phyloP scores from a whole-genome alignment of 1,140 invertebrate genomes.

The Papilio polyxenes region DNA sequence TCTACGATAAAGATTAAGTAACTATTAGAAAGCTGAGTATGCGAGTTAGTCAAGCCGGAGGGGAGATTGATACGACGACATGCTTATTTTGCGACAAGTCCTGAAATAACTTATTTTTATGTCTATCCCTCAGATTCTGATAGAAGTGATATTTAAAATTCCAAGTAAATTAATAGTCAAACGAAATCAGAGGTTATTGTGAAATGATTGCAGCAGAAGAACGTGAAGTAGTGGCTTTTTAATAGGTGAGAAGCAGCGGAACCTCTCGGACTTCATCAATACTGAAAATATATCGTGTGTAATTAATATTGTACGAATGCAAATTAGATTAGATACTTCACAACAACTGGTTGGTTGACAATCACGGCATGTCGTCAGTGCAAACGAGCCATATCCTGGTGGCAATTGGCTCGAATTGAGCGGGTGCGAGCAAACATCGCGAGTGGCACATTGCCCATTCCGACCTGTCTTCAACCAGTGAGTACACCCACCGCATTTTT shows the following conservation, averaged over 20 bases:
- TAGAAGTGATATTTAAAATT: too few species aligned
- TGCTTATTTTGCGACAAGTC: too few species aligned
- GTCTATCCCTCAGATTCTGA: too few species aligned
- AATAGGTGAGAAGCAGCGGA: background rate
- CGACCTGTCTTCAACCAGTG: conserved; percentile 48
- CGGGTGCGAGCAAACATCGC: conserved; percentile 50
- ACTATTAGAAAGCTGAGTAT: too few species aligned
- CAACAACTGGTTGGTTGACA: conserved; percentile 45
- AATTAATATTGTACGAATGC: conserved; percentile 3
- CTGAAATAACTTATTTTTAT: too few species aligned
- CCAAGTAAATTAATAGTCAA: too few species aligned
- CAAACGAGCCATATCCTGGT: conserved; percentile 71
- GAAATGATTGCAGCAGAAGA: background rate
- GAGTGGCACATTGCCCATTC: conserved; percentile 40
- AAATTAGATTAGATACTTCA: conserved; percentile 37
- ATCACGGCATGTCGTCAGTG: conserved; percentile 61
- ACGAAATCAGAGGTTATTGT: background rate
- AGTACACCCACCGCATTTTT: conserved; percentile 46
- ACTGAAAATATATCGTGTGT: background rate
- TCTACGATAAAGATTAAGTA: too few species aligned
- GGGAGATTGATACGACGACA: too few species aligned
- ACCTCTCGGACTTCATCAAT: background rate
- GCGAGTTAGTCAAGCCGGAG: too few species aligned
- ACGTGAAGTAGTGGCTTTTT: too few species aligned
- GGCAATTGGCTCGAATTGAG: conserved; percentile 61